These are phyloP conservation scores for Dunckerocampus dactyliophorus DNA, from an alignment of 2,113 vertebrate genomes.

Conservation along the genomic window DNA sequence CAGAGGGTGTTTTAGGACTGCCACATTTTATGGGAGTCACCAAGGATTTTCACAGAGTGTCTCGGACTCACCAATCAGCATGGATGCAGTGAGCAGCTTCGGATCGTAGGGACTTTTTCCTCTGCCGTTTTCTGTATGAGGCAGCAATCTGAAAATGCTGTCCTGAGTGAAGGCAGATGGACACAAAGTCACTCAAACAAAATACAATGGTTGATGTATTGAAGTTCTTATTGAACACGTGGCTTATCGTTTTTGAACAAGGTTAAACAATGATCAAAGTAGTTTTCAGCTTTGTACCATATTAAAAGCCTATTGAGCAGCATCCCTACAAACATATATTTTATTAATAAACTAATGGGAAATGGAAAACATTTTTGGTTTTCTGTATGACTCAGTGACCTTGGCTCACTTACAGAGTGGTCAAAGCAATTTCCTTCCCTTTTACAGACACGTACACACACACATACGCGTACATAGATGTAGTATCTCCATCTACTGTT, in stretches of 20 bases:
- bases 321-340: neutral
- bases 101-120: constrained; percentile 98
- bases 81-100: constrained; percentile 89
- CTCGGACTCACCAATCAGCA: constrained; percentile 83
- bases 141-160: constrained; percentile 84
- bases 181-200: neutral
- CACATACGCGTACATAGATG: constrained; percentile 13
- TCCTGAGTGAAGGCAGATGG: constrained; percentile 74
- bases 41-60: neutral
- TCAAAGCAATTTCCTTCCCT: constrained; percentile 30
- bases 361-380: neutral
- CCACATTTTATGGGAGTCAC: constrained; percentile 26
- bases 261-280: too few species aligned
- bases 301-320: neutral
- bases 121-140: constrained; percentile 88
- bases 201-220: neutral
- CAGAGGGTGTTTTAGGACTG: constrained; percentile 32
- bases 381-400: constrained; percentile 15
- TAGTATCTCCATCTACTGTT: neutral
- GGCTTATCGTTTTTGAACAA: too few species aligned
- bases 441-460: too few species aligned
- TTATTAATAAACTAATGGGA: neutral
- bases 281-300: neutral
- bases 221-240: too few species aligned
- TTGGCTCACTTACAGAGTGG: neutral